Evolutionary conservation across 1,140 invertebrate species (phyloP).

Genomic region (Tetragnatha versicolor): DNA sequence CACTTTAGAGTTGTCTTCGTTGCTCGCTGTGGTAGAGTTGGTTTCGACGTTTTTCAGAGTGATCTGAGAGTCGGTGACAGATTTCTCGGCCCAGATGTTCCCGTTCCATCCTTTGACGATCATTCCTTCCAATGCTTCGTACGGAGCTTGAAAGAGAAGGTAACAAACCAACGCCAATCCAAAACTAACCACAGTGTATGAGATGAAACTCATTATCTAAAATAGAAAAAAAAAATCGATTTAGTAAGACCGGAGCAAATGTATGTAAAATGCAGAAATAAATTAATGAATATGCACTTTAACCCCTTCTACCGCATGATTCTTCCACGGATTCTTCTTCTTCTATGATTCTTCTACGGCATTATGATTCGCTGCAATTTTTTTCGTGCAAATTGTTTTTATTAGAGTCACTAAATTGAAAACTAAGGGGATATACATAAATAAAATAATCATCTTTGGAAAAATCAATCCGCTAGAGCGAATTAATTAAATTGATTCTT

Average conservation of each 20-base stretch:
- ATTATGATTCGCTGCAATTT: too few relatives aligned
- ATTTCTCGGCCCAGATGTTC: slow-evolving; percentile 1
- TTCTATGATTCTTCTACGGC: too few relatives aligned
- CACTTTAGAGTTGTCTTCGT: slow-evolving; percentile 1
- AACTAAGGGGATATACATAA: too few relatives aligned
- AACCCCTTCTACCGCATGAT: too few relatives aligned
- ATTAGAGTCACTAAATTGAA: too few relatives aligned
- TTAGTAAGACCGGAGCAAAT: not conserved
- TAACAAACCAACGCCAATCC: slow-evolving; percentile 17
- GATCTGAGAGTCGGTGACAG: not conserved
- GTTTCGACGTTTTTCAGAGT: not conserved
- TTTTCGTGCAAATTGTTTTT: too few relatives aligned
- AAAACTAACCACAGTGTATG: slow-evolving; percentile 16
- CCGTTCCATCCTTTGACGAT: not conserved
- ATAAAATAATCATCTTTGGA: too few relatives aligned
- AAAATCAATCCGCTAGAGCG: too few relatives aligned
- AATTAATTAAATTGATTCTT: too few relatives aligned
- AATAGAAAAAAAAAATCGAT: not conserved
- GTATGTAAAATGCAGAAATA: not conserved
- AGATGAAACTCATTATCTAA: slow-evolving; percentile 39
- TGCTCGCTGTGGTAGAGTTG: not conserved
- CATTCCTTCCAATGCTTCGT: not conserved
- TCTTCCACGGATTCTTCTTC: too few relatives aligned
- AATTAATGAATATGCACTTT: too few relatives aligned
- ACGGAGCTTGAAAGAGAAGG: slow-evolving; percentile 19